Evolutionary conservation across 2,888 invertebrate species (phyloP).

Genomic region (Scaptomyza caliginosa): DNA sequence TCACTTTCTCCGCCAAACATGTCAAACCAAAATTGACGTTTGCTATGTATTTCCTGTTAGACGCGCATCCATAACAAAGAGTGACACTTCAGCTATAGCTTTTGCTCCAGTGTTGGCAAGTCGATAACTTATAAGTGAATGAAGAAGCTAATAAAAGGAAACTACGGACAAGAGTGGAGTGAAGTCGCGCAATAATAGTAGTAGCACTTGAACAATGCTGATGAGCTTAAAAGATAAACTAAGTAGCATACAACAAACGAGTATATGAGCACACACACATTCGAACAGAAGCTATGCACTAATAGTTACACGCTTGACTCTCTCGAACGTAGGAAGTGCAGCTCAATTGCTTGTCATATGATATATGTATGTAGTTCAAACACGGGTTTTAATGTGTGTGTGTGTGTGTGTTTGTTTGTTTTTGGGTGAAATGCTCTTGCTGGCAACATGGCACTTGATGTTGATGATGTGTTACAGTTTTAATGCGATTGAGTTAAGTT

Average conservation of each 20-base stretch:
- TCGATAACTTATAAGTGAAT: conserved; percentile 61
- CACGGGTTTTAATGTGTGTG: conserved; percentile 4
- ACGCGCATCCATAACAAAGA: conserved; percentile 52
- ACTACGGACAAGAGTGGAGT: conserved; percentile 32
- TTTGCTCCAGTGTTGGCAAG: conserved; percentile 49
- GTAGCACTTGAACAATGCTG: conserved; percentile 66
- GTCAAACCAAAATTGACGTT: conserved; percentile 74
- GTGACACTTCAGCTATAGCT: background rate
- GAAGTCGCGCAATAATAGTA: conserved; percentile 13
- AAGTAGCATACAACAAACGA: conserved; percentile 52
- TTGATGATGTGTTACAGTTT: conserved; percentile 77
- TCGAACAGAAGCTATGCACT: conserved; percentile 52
- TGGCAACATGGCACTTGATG: conserved; percentile 74
- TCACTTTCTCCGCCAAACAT: conserved; percentile 81
- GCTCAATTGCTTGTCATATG: conserved; percentile 45
- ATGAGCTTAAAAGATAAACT: conserved; percentile 79
- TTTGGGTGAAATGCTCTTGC: conserved; percentile 65
- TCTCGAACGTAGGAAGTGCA: conserved; percentile 65
- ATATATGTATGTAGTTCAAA: conserved; percentile 20
- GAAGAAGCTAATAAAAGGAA: conserved; percentile 62
- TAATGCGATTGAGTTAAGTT: conserved; percentile 75
- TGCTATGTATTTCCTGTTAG: conserved; percentile 70
- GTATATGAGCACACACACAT: conserved; percentile 25
- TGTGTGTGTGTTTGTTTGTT: conserved; percentile 8
- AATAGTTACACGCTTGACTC: conserved; percentile 48